Evolutionary conservation across 2,113 vertebrate genomes (phyloP).

Genomic region (Elephas maximus): DNA sequence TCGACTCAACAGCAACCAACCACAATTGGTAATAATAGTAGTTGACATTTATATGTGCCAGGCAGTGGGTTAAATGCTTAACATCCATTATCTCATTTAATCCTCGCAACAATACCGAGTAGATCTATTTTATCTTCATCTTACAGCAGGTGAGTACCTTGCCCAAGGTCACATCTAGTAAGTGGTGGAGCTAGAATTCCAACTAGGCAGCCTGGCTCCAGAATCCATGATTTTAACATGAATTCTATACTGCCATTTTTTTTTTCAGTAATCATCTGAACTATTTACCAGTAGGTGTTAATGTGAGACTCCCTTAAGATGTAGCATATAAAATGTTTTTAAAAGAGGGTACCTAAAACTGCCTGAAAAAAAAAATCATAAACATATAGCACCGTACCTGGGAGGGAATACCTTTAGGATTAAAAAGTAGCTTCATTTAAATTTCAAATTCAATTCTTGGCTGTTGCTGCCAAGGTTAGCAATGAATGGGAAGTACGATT

Average conservation of each 20-base stretch:
- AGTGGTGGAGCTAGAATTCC: slow-evolving; percentile 37
- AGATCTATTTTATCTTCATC: slow-evolving; percentile 53
- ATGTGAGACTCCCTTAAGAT: slow-evolving; percentile 50
- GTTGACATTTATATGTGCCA: slow-evolving; percentile 48
- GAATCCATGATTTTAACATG: slow-evolving; percentile 48
- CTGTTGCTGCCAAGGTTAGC: slow-evolving; percentile 31
- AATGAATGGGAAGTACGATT: background rate
- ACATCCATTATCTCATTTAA: slow-evolving; percentile 53
- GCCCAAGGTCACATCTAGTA: slow-evolving; percentile 29
- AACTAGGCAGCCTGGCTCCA: background rate
- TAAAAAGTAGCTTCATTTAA: slow-evolving; percentile 58
- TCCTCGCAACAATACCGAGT: slow-evolving; percentile 23
- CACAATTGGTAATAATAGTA: background rate
- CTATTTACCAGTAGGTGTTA: slow-evolving; percentile 41
- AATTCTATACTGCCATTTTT: slow-evolving; percentile 19
- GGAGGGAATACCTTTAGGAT: slow-evolving; percentile 56
- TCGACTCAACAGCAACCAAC: background rate
- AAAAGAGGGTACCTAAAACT: slow-evolving; percentile 43
- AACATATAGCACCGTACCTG: slow-evolving; percentile 48
- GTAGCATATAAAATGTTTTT: background rate
- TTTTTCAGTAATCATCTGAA: slow-evolving; percentile 56
- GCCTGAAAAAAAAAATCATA: background rate
- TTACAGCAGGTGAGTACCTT: slow-evolving; percentile 53
- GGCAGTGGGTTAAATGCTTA: slow-evolving; percentile 42
- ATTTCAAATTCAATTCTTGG: slow-evolving; percentile 54